Base-by-base conservation (phyloP, 2,113 vertebrate species). In the Coreoperca whiteheadi region DNA sequence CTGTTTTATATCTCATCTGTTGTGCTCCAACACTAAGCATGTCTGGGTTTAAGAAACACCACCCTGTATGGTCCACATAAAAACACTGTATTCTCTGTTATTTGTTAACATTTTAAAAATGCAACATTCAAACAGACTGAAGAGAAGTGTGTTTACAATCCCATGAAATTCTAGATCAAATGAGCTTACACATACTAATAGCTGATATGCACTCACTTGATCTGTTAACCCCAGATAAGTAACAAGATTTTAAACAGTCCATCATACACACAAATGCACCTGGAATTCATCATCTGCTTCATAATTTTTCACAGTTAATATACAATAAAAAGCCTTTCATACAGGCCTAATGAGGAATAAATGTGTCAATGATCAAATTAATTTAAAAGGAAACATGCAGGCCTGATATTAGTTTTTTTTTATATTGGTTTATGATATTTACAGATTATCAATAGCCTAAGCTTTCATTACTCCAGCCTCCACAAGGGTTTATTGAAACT, bases 1-100 rank as follows among this genome's bases (percentile, higher is more conserved):
- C 80, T 89, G 87, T 83, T 90, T 82, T 66, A 74, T 64, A 6
- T 70, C 81, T 88, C 53, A 54, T 83, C 78, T 80, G 76, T 70
- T 82, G 76, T 28, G 30, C 74, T 77, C 57, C 50, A 54, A 51
- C 66, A 51, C 54, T 78, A 39, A 64, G 53, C 70, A 25, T n/a
- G 50, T 80, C 56, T 51, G 72, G 71, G 68, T 85, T 72, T 34
- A 30, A 79, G 59, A 73, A 65, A 63, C 34, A 16, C 77, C 67
- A 14, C 46, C 51, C 37, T 16, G 65, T 32, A 15, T 8, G 11
- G 56, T 84, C 75, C 68, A 57, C 46, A 59, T 46, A 28, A 74
- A 78, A 60, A 66, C 32, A 37, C 6, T 61, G 23, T 46, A 43
- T 82, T 84, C 76, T 82, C 9, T 30, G 18, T 39, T 53, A n/a